Base-by-base conservation (phyloP, 2,113 vertebrate species). In the Gobius niger region DNA sequence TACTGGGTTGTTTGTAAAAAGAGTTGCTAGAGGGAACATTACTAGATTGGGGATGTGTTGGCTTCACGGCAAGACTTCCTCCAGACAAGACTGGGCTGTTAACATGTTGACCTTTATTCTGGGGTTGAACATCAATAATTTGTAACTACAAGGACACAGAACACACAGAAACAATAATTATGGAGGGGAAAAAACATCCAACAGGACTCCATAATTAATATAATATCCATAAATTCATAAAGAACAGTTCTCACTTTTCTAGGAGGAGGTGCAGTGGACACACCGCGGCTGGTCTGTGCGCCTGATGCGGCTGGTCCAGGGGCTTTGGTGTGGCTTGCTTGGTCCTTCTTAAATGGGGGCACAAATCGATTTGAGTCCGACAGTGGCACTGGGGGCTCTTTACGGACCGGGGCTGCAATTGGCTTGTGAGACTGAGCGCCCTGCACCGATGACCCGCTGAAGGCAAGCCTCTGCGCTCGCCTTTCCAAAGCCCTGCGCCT, bases 401-500 rank as follows among this genome's bases (percentile, higher is more conserved):
- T 50, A 65, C 34, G 4, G 15, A 66, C 10, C 12, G 50, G 9
- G 7, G 46, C 7, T 14, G 6, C 0, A 13, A 40, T 66, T 14
- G 40, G 70, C 53, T 52, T 64, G 19, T 47, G 13, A 7, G 19
- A 42, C 24, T 79, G 68, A 62, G 41, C 40, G 40, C 14, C 14
- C 19, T 65, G 80, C 44, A 47, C 59, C n/a, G 84, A 47, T 16
- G 69, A 9, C 0, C 11, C 16, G 61, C 1, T 59, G 40, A 8
- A 72, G 15, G 62, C n/a, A 54, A 93, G 89, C 85, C 94, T 94
- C 77, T 96, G 93, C 4, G 97, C 96, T 91, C 97, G 93, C 69
- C 93, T 92, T 16, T 95, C 95, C 78, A 99, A 83, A 73, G 98
- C 98, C 44, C 85, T 94, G 65, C 77, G 93, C 34, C 96, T 89